Conservation (phyloP, 2,797 vertebrate species). For the Okamejei kenojei region DNA sequence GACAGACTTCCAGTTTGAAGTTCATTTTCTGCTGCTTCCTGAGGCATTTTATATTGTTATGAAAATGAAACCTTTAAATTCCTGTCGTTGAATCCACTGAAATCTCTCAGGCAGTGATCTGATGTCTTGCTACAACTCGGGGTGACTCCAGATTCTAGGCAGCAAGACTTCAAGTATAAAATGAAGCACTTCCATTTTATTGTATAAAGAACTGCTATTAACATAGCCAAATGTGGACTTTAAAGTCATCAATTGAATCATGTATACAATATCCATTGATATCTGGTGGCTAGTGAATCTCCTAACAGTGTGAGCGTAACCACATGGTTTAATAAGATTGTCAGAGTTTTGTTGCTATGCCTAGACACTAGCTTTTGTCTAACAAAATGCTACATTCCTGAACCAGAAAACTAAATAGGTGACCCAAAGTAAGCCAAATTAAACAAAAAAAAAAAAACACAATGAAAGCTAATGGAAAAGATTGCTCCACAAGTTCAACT, state of each 20-base stretch:
- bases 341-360: not conserved
- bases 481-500: not conserved
- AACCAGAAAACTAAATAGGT: not conserved
- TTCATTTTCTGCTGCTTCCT: not conserved
- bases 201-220: not conserved
- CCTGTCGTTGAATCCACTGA: not conserved
- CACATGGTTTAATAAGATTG: conserved; percentile 15
- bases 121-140: not conserved
- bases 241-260: not conserved
- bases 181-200: not conserved
- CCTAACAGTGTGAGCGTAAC: not conserved
- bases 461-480: not conserved
- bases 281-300: not conserved
- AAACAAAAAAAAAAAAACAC: not conserved
- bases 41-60: not conserved
- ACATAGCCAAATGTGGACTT: not conserved
- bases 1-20: not conserved
- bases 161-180: conserved; percentile 15
- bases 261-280: not conserved
- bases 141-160: not conserved
- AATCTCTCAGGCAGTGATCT: conserved; percentile 24
- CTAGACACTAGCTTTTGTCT: conserved; percentile 1
- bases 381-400: conserved; percentile 19
- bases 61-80: not conserved
- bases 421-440: conserved; percentile 6